Conservation (phyloP, 1,140 invertebrate species). For the Drosophila repletoides region DNA sequence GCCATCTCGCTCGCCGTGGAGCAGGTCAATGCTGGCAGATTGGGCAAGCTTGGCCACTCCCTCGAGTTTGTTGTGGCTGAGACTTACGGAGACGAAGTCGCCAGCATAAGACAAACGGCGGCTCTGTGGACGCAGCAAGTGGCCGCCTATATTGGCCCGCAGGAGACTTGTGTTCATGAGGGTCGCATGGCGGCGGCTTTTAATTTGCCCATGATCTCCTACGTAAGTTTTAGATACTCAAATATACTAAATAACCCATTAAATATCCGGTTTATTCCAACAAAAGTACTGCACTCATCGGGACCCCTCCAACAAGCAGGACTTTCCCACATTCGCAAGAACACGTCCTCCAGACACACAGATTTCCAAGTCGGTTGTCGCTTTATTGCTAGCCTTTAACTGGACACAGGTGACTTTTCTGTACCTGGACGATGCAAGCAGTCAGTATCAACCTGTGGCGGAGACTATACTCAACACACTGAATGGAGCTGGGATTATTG, state of each 20-base stretch:
- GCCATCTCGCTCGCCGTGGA: slow-evolving; percentile 92
- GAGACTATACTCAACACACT: slow-evolving; percentile 88
- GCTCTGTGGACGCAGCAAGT: slow-evolving; percentile 93
- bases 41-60: slow-evolving; percentile 86
- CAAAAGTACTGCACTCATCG: slow-evolving; percentile 94
- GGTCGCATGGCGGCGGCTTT: slow-evolving; percentile 97
- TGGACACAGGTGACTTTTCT: slow-evolving; percentile 90
- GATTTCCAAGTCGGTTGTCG: slow-evolving; percentile 94
- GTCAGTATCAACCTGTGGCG: slow-evolving; percentile 89
- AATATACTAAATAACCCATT: background rate
- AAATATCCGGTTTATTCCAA: background rate
- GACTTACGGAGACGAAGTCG: slow-evolving; percentile 94
- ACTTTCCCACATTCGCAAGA: slow-evolving; percentile 96
- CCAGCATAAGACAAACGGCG: slow-evolving; percentile 93
- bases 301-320: slow-evolving; percentile 92
- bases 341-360: slow-evolving; percentile 96
- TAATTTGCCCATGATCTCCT: slow-evolving; percentile 94
- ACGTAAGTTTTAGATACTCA: no score
- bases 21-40: slow-evolving; percentile 86
- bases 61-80: slow-evolving; percentile 94
- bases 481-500: slow-evolving; percentile 86
- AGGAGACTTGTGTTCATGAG: slow-evolving; percentile 97
- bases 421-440: slow-evolving; percentile 87
- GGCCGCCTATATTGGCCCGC: slow-evolving; percentile 95
- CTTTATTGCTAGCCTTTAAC: slow-evolving; percentile 90